Conservation (phyloP, 2,113 vertebrate genomes). For the Oreochromis niloticus region DNA sequence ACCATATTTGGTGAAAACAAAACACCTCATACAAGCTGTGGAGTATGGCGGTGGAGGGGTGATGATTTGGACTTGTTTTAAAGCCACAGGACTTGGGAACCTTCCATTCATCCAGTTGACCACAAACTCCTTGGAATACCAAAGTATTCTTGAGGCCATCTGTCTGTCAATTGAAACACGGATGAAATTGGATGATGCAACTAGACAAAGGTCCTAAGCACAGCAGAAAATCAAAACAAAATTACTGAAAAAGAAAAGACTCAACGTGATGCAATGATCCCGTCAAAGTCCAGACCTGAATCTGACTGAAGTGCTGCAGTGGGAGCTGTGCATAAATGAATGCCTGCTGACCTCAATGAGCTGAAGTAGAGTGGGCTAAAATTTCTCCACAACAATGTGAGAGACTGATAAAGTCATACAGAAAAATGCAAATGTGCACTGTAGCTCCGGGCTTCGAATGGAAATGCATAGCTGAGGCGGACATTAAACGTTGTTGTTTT, state of each 20-base stretch:
- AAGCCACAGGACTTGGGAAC: accelerated
- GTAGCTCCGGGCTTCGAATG: accelerated
- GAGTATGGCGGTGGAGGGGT: neutral
- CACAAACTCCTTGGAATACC: neutral
- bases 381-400: neutral
- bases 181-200: neutral
- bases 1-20: neutral
- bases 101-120: accelerated
- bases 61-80: neutral
- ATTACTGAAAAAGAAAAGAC: neutral
- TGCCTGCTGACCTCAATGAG: neutral
- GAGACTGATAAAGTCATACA: neutral
- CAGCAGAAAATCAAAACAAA: neutral
- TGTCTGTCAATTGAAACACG: accelerated
- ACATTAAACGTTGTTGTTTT: neutral
- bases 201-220: neutral
- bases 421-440: neutral
- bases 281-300: neutral
- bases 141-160: accelerated
- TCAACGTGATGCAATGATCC: neutral
- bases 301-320: neutral
- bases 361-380: neutral
- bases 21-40: accelerated
- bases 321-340: neutral
- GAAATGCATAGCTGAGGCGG: neutral